These are phyloP conservation scores for Eurytoma adleriae DNA, from an alignment of 2,888 invertebrate species.

Conservation along the genomic window DNA sequence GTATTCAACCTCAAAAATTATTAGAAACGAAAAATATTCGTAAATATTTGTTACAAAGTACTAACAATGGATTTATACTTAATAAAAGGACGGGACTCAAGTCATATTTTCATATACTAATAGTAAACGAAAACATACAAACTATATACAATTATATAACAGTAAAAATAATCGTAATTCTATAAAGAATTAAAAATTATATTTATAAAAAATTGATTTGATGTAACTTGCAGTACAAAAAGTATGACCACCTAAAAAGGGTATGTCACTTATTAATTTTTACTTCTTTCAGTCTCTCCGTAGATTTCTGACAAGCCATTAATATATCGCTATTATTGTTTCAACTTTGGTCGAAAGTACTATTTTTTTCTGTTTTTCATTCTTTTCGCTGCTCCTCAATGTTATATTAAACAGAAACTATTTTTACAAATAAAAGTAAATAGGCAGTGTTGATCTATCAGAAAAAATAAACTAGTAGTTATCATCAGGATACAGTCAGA, in stretches of 20 bases:
- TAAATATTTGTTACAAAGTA: not conserved
- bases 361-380: slow-evolving; percentile 45
- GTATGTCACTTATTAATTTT: slow-evolving; percentile 29
- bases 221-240: slow-evolving; percentile 46
- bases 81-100: not conserved
- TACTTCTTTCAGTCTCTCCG: slow-evolving; percentile 25
- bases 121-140: too few species aligned
- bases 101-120: too few species aligned
- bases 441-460: too few species aligned
- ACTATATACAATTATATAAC: too few species aligned
- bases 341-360: slow-evolving; percentile 61
- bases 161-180: too few species aligned
- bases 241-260: slow-evolving; percentile 38
- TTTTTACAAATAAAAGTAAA: too few species aligned
- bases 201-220: slow-evolving; percentile 35
- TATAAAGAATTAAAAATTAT: slow-evolving; percentile 16
- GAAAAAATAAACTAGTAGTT: too few species aligned
- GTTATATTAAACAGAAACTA: too few species aligned
- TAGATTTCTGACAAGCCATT: slow-evolving; percentile 37
- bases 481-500: too few species aligned
- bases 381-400: not conserved
- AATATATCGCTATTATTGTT: slow-evolving; percentile 60
- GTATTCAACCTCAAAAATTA: slow-evolving; percentile 9
- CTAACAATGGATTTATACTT: not conserved
- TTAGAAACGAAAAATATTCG: not conserved